A percentile compares a stretch with the other conserved stretches of the same genome.
phyloP scores from a whole-genome alignment of 2,797 vertebrate species.

The Pipistrellus pipistrellus region DNA sequence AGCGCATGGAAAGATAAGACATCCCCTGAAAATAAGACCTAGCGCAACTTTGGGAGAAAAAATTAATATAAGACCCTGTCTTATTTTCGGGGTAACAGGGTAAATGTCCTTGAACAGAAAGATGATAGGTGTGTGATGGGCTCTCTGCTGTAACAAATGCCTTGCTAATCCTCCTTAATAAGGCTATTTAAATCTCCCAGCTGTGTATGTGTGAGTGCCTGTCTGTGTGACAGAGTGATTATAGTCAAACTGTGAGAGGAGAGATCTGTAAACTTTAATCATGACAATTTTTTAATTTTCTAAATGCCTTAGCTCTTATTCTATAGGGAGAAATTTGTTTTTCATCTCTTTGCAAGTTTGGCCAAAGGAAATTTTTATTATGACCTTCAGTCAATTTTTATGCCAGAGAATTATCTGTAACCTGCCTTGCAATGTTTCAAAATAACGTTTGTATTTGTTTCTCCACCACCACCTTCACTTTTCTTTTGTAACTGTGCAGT shows the following conservation, averaged over 20 bases:
- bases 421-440: background rate
- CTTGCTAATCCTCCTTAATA: slow-evolving; percentile 38
- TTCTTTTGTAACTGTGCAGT: slow-evolving; percentile 36
- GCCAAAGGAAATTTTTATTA: slow-evolving; percentile 22
- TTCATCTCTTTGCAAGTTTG: slow-evolving; percentile 42
- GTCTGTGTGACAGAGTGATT: background rate
- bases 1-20: too few species aligned
- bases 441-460: slow-evolving; percentile 28
- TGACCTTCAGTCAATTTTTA: slow-evolving; percentile 11
- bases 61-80: too few species aligned
- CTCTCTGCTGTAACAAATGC: slow-evolving; percentile 30
- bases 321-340: slow-evolving; percentile 31
- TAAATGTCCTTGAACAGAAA: background rate
- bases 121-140: background rate
- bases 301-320: background rate
- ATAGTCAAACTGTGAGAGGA: slow-evolving; percentile 39
- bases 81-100: too few species aligned
- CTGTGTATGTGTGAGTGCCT: background rate
- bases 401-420: background rate
- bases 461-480: background rate
- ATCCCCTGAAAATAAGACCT: too few species aligned
- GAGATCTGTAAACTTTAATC: slow-evolving; percentile 46
- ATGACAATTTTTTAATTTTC: slow-evolving; percentile 18
- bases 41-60: too few species aligned
- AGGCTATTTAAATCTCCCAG: background rate